Base-by-base conservation (phyloP, 1,140 invertebrate genomes). In the Cydia pomonella region DNA sequence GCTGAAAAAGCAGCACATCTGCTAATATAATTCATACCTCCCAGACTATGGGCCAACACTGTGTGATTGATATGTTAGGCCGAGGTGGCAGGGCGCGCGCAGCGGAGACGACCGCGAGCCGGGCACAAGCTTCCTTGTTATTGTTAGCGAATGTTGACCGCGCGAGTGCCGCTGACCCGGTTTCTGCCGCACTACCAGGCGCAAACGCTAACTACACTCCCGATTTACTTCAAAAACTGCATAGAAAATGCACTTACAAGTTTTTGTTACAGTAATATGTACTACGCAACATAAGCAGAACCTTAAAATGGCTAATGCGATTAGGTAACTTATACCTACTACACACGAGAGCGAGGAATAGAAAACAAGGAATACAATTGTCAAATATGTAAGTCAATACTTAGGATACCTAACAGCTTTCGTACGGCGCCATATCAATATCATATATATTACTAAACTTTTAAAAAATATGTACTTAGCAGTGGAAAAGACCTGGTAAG, bases 71-170 rank as follows among this genome's bases (percentile, higher is more conserved):
- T 5, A 38, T 16, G 33, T 21, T 25, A 9, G 27, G 16, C 38
- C 13, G 33, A 47, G 69, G n/a, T 5, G 69, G 33, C 2, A n/a
- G 73, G 38, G 10, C 38, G 69, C 79, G 77, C 75, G 79, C 76
- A 62, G 77, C 75, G 29, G 66, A 77, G 81, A 79, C 75, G 79
- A 72, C 80, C 80, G 69, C 73, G 74, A 64, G 76, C 59, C 27
- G 21, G 18, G 71, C 44, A 7, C 41, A n/a, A 27, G 80, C 78
- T 86, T 87, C 86, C 86, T 87, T 83, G 87, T 87, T 85, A 84
- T 87, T 86, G 85, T 87, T 83, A 81, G 81, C 81, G 86, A 81
- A 75, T 86, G 83, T 84, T 85, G 84, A 88, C 85, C 84, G 83
- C 80, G 77, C 72, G 76, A 75, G 73, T 75, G 75, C 77, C 74